Percentiles rank a stretch among this genome's conserved stretches.
phyloP scores from a whole-genome alignment of 2,888 invertebrate genomes.

The Brachypalpus laphriformis region DNA sequence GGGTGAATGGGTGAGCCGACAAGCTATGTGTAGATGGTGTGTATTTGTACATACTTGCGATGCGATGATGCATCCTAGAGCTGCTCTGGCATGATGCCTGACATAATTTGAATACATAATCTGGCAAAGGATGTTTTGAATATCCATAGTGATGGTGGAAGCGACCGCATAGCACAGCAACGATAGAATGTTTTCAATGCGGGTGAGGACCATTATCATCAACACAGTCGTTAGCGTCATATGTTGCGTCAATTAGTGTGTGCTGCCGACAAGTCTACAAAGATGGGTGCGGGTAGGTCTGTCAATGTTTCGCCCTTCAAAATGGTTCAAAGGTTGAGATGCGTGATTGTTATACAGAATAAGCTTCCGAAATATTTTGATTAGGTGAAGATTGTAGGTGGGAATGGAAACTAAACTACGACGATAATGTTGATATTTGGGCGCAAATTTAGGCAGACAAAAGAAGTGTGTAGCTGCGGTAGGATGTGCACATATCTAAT shows the following conservation, averaged over 20 bases:
- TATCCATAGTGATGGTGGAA: slow-evolving; percentile 33
- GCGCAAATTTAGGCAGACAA: background rate
- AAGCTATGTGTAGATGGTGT: background rate
- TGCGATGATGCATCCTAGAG: slow-evolving; percentile 53
- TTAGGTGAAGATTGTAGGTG: background rate
- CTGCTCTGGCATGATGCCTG: slow-evolving; percentile 45
- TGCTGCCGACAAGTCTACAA: slow-evolving; percentile 33
- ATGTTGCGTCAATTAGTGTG: slow-evolving; percentile 67
- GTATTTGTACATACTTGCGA: background rate
- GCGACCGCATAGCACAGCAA: slow-evolving; percentile 26
- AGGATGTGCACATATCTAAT: background rate
- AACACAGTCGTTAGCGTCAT: slow-evolving; percentile 67
- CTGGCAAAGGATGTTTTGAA: slow-evolving; percentile 44
- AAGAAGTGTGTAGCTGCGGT: background rate
- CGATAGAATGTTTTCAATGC: slow-evolving; percentile 48
- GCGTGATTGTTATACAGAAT: slow-evolving; percentile 23
- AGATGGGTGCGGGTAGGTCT: background rate
- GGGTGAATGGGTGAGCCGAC: background rate
- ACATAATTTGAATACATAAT: slow-evolving; percentile 68
- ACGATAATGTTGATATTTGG: background rate
- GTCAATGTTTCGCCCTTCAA: slow-evolving; percentile 21
- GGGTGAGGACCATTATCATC: slow-evolving; percentile 60
- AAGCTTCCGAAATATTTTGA: background rate
- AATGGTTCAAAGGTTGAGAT: slow-evolving; percentile 21
- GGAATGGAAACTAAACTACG: background rate